Percentiles rank a stretch among this genome's conserved stretches.
These are phyloP conservation scores for Aporrectodea caliginosa DNA, from an alignment of 1,140 invertebrate species.

Conservation along the genomic window DNA sequence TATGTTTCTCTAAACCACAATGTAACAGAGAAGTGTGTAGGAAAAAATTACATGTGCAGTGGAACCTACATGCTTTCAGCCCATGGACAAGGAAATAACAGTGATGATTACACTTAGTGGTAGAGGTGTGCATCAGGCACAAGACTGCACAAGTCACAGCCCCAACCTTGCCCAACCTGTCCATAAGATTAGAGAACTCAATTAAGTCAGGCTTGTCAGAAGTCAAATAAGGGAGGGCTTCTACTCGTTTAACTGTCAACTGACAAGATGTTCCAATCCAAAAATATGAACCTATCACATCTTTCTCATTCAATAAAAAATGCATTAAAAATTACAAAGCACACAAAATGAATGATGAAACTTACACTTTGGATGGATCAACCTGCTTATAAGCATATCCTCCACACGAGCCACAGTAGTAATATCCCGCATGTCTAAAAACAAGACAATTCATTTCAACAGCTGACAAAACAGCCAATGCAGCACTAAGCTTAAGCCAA, in stretches of 20 bases:
- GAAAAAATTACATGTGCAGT: too few relatives aligned
- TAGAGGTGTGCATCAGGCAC: too few relatives aligned
- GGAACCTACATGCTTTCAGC: too few relatives aligned
- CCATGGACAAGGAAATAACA: too few relatives aligned
- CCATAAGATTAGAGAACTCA: too few relatives aligned
- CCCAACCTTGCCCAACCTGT: too few relatives aligned
- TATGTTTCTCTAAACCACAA: too few relatives aligned
- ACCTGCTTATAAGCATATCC: conserved; percentile 95
- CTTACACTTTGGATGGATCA: conserved; percentile 85
- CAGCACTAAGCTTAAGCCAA: not conserved
- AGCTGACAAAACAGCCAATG: not conserved
- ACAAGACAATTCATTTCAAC: conserved; percentile 5
- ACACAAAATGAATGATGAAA: conserved; percentile 43
- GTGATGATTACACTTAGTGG: too few relatives aligned
- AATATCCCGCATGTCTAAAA: conserved; percentile 93
- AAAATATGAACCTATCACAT: not conserved
- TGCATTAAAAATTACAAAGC: conserved; percentile 29
- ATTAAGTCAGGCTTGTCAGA: not conserved
- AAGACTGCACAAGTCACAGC: too few relatives aligned
- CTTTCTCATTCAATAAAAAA: not conserved
- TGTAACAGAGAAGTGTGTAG: too few relatives aligned
- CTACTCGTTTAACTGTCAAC: not conserved
- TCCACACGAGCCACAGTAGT: conserved; percentile 92
- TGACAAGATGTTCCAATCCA: not conserved
- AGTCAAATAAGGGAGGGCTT: not conserved